These are phyloP conservation scores for Rhinichthys klamathensis DNA, from an alignment of 2,113 vertebrate species.

Conservation along the genomic window DNA sequence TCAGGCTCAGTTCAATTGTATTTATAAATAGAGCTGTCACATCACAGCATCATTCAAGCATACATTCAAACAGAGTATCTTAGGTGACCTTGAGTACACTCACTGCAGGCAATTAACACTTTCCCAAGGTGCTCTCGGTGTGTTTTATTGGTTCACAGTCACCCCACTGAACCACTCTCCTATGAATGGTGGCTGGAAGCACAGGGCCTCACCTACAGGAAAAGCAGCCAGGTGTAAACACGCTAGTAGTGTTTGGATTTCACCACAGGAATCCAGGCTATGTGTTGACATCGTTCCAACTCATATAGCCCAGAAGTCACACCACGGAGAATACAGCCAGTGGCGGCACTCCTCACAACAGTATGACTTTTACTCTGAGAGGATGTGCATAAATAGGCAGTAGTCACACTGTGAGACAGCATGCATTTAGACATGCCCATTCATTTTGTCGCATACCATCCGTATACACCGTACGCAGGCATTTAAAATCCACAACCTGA, in stretches of 20 bases:
- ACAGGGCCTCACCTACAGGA: conserved; percentile 65
- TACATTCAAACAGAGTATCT: neutral
- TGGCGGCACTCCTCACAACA: conserved; percentile 7
- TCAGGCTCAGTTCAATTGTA: neutral
- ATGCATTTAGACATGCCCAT: conserved; percentile 26
- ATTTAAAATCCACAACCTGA: neutral
- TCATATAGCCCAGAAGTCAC: conserved; percentile 41
- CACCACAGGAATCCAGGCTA: conserved; percentile 73
- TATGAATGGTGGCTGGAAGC: conserved; percentile 48
- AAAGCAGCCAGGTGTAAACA: conserved; percentile 73
- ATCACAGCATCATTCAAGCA: neutral
- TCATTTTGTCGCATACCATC: conserved; percentile 25
- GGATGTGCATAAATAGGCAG: conserved; percentile 28
- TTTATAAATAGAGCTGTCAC: conserved; percentile 2
- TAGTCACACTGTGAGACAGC: conserved; percentile 11
- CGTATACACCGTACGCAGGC: neutral
- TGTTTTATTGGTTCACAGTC: conserved; percentile 29
- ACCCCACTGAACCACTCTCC: neutral
- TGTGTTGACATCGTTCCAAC: conserved; percentile 71
- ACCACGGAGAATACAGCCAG: conserved; percentile 20
- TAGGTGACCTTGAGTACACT: conserved; percentile 22
- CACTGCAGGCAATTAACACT: conserved; percentile 26
- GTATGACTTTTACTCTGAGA: conserved; percentile 8
- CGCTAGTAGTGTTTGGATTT: conserved; percentile 69
- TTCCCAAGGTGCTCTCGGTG: neutral